Base-by-base conservation (phyloP, 2,888 invertebrate species). In the Pilophorus perplexus region DNA sequence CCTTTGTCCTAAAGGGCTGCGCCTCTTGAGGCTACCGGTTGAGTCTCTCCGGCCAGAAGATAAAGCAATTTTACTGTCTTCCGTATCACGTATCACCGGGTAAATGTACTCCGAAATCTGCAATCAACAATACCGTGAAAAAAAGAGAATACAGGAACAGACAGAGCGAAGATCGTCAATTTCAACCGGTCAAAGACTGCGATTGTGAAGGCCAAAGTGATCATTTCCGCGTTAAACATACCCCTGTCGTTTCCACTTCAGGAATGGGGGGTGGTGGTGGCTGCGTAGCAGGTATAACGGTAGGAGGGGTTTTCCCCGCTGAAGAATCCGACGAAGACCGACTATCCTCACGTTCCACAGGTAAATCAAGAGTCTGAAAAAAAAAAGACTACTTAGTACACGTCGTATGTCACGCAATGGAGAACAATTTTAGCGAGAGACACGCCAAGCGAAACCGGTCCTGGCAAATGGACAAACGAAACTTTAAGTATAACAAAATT, bases 331-430 rank as follows among this genome's bases (percentile, higher is more conserved):
- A 88, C 75, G 87, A 88, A 57, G 87, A 85, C 70, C 88, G 85
- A 4, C 89, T 88, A 75, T 90, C 91, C 75, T 86, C 84, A 70
- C 85, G 86, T 75, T 88, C 88, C 75, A 87, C 84, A 68, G 89
- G 89, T 75, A 95, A 84, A 79, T 94, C 90, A 75, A 94, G 81
- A 73, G 93, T 90, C 93, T 93, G 80, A 1, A 77, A 78, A 48
- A 28, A 22, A 6, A 12, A 50, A 50, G 8, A n/a, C n/a, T n/a
- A n/a, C n/a, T n/a, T n/a, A n/a, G n/a, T n/a, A n/a, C n/a, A n/a
- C n/a, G n/a, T n/a, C n/a, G n/a, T n/a, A n/a, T n/a, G n/a, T n/a
- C n/a, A n/a, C n/a, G n/a, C n/a, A n/a, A n/a, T n/a, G n/a, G n/a
- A n/a, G n/a, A n/a, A n/a, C n/a, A n/a, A n/a, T n/a, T n/a, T n/a